Evolutionary conservation across 1,140 invertebrate species (phyloP).

Genomic region (Macrobrachium rosenbergii): DNA sequence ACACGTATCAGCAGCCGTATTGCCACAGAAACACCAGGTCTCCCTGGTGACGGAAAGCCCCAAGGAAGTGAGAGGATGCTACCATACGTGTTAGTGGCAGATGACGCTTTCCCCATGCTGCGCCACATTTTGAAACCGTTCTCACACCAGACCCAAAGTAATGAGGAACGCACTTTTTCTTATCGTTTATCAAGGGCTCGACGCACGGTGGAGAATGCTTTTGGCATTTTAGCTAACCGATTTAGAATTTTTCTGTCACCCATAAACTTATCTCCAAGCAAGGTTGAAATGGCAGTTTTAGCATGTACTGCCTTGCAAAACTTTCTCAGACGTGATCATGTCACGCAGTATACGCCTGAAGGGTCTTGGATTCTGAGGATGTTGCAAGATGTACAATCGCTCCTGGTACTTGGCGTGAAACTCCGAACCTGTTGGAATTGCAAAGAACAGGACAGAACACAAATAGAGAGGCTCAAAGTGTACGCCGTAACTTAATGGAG

Average conservation of each 20-base stretch:
- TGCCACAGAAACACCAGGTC: slow-evolving; percentile 5
- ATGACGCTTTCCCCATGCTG: not conserved
- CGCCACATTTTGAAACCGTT: slow-evolving; percentile 9
- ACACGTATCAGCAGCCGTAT: not conserved
- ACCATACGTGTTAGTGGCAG: not conserved
- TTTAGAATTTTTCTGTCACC: slow-evolving; percentile 5
- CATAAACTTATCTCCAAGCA: not conserved
- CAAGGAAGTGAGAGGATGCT: slow-evolving; percentile 2
- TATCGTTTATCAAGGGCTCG: not conserved
- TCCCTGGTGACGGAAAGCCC: slow-evolving; percentile 1
- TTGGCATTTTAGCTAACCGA: slow-evolving; percentile 13
- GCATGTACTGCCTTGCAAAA: not conserved
- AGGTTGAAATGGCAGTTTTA: slow-evolving; percentile 9
- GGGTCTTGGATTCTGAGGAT: not conserved
- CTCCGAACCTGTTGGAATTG: not conserved
- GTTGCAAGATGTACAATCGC: not conserved
- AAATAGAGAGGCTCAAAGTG: not conserved
- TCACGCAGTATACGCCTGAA: not conserved
- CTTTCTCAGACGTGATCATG: slow-evolving; percentile 3
- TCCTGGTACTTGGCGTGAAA: slow-evolving; percentile 4
- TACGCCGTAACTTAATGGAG: not conserved
- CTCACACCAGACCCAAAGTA: not conserved
- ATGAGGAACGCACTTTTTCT: not conserved
- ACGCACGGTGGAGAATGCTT: slow-evolving; percentile 5
- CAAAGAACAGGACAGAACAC: not conserved